Evolutionary conservation across 2,113 vertebrate species (phyloP), one percentile per base, ranked within the genome.

Genomic region (Myotis davidii): DNA sequence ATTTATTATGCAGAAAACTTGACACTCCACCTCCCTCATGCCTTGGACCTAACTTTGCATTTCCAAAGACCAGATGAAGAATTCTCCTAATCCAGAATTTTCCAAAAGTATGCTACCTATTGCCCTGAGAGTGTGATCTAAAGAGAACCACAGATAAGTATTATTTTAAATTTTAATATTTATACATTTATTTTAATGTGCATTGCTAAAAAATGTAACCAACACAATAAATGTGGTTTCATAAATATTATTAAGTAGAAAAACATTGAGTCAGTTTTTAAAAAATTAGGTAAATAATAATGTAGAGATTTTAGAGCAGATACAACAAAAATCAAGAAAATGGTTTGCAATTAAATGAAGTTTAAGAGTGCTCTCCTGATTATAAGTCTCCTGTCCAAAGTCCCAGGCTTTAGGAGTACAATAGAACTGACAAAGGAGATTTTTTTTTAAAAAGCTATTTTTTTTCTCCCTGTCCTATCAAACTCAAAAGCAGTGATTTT

Each of bases 321-420:
- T 78, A 87, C 34, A 93, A 88, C 18, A 82, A 88, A 94, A 94
- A 77, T 73, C n/a, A 64, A 52, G 25, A 76, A 92, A 86, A 83
- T 78, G 12, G n/a, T 56, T 25, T 95, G 16, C 85, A 94, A 79
- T 65, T 88, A 64, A 93, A 91, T 94, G 56, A 95, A 59, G 2
- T 64, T 94, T 61, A 25, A 27, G 23, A 76, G 56, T 84, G 67
- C 42, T 67, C 88, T 85, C 52, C 9, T 64, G 88, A 52, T 37
- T 56, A 3, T 56, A 91, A 93, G 29, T 6, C 34, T 91, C 85
- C 54, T 73, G 56, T 37, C 16, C 61, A 61, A 96, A 96, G 59
- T 72, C 65, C 25, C 12, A 21, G 69, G 16, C 20, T 94, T 95
- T 82, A 37, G 34, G 23, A 85, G 29, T 37, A 85, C 10, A 78